These are phyloP conservation scores for Anneissia japonica DNA, from an alignment of 35 echinoderm and acorn worm species.

Conservation along the genomic window DNA sequence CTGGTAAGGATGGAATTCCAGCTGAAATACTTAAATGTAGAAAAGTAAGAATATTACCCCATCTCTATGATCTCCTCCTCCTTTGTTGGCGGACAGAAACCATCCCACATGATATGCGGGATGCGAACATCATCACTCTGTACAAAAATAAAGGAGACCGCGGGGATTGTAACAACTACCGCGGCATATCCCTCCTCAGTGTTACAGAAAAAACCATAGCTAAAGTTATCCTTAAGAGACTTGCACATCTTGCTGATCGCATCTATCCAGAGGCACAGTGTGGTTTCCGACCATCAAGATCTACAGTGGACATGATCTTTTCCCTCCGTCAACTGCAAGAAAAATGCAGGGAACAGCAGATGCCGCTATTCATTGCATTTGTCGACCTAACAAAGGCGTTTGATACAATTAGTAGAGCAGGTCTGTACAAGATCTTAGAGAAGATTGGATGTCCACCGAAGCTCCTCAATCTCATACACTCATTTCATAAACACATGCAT, in stretches of 20 bases:
- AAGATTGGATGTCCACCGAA: too few species aligned
- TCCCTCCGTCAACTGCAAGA: constrained; percentile 3
- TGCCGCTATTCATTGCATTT: too few species aligned
- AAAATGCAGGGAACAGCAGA: constrained; percentile 18
- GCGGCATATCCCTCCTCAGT: constrained; percentile 1
- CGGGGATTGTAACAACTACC: not conserved
- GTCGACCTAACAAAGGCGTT: too few species aligned
- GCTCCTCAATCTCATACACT: too few species aligned
- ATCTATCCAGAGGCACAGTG: not conserved
- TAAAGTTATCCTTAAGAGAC: too few species aligned
- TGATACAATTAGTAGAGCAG: too few species aligned
- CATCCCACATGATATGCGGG: constrained; percentile 3
- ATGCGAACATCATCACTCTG: constrained; percentile 6
- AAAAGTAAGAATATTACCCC: constrained; percentile 1
- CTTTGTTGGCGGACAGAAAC: constrained; percentile 19
- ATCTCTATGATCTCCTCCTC: constrained; percentile 16
- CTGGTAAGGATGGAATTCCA: too few species aligned
- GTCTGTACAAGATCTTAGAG: too few species aligned
- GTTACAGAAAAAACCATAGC: too few species aligned
- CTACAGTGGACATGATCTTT: constrained; percentile 37
- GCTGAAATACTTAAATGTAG: too few species aligned
- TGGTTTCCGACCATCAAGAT: constrained; percentile 14
- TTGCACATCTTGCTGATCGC: not conserved
- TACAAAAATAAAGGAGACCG: constrained; percentile 1
- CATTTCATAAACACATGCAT: too few species aligned